These are phyloP conservation scores for Nanorana parkeri DNA, from an alignment of 2,113 vertebrate genomes.

Conservation along the genomic window DNA sequence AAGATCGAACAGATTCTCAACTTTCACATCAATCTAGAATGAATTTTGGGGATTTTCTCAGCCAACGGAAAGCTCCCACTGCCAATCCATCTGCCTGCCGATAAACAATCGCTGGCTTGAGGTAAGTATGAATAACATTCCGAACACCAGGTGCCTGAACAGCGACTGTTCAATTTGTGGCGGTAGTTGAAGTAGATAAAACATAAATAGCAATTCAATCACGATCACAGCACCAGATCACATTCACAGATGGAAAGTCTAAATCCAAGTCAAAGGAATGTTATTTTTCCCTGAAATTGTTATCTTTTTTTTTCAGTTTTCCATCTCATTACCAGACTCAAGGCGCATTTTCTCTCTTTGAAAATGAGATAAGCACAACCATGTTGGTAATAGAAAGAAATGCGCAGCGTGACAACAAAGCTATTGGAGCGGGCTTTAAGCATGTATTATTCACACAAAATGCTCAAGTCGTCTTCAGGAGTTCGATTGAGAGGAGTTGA, in stretches of 20 bases:
- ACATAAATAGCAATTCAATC: conserved; percentile 53
- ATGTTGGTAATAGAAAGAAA: conserved; percentile 37
- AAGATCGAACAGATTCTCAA: too few relatives aligned
- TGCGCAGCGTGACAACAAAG: conserved; percentile 25
- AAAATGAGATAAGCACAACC: conserved; percentile 43
- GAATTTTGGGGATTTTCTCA: neutral
- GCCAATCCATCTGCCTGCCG: neutral
- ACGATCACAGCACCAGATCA: conserved; percentile 53
- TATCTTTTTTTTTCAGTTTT: conserved; percentile 29
- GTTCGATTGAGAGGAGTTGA: neutral
- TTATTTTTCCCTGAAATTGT: conserved; percentile 41
- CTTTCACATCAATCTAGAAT: neutral
- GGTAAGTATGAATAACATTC: conserved; percentile 23
- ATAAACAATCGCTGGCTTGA: conserved; percentile 16
- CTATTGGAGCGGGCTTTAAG: conserved; percentile 25
- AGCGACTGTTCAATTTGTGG: conserved; percentile 49
- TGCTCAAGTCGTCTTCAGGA: neutral
- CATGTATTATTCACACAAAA: conserved; percentile 16
- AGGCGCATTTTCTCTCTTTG: conserved; percentile 4
- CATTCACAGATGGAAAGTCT: conserved; percentile 23
- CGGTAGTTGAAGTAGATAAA: conserved; percentile 49
- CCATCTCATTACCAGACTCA: conserved; percentile 50
- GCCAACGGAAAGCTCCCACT: neutral
- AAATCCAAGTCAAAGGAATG: conserved; percentile 42
- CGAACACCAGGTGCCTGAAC: conserved; percentile 27